A percentile compares a stretch with the other conserved stretches of the same genome.
These are phyloP conservation scores for Drosophila subpulchrella DNA, from an alignment of 1,140 invertebrate genomes.

Conservation along the genomic window DNA sequence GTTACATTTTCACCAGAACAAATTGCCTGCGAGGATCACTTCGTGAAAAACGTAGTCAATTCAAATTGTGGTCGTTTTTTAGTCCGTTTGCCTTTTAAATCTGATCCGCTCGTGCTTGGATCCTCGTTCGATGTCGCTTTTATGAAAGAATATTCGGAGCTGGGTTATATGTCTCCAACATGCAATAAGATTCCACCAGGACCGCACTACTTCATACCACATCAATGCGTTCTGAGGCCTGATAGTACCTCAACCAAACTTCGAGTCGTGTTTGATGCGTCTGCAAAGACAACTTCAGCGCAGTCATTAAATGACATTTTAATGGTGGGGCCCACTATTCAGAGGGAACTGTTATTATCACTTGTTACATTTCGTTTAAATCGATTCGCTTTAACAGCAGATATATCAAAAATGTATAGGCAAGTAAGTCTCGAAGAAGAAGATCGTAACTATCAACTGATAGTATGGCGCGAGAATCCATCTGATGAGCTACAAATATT, in stretches of 20 bases:
- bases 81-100: neutral
- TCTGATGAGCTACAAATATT: too few relatives aligned
- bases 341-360: too few relatives aligned
- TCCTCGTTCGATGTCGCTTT: neutral
- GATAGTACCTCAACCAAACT: constrained; percentile 1
- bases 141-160: neutral
- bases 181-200: neutral
- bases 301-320: constrained; percentile 1
- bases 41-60: neutral
- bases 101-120: constrained; percentile 2
- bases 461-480: too few relatives aligned
- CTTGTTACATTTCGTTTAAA: too few relatives aligned
- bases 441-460: too few relatives aligned
- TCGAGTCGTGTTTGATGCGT: neutral
- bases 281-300: neutral
- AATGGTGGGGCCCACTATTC: neutral
- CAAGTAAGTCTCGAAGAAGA: too few relatives aligned
- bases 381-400: too few relatives aligned
- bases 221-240: neutral
- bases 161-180: constrained; percentile 1
- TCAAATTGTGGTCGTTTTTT: neutral
- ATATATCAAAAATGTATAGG: too few relatives aligned
- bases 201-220: neutral
- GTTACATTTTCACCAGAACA: neutral
- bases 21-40: neutral